Conservation (phyloP, 2,113 vertebrate species). For the Protobothrops mucrosquamatus region DNA sequence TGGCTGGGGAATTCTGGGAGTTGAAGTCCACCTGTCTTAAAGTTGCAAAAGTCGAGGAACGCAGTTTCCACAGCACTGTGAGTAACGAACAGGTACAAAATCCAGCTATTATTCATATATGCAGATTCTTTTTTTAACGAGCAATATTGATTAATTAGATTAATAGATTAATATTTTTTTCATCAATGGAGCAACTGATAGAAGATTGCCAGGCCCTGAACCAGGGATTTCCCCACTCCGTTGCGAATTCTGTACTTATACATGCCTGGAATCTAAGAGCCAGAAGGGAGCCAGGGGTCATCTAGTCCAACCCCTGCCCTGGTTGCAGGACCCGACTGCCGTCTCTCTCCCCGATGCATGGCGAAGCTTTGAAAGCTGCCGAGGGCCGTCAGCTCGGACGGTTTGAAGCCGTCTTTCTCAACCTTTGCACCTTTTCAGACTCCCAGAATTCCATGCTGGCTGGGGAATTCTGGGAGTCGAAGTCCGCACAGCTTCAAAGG, state of each 20-base stretch:
- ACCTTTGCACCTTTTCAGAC: neutral
- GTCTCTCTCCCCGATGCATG: neutral
- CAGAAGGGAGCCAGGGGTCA: neutral
- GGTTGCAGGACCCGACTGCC: fast-evolving
- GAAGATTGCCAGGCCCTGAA: fast-evolving
- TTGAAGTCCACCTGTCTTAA: neutral
- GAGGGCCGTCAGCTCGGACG: fast-evolving
- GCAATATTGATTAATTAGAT: neutral
- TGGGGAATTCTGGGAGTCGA: neutral
- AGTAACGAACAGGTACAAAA: neutral
- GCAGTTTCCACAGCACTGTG: neutral
- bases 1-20: neutral
- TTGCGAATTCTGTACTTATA: neutral
- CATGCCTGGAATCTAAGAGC: neutral
- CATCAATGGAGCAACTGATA: neutral
- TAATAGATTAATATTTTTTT: neutral
- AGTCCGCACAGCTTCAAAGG: neutral
- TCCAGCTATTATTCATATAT: neutral
- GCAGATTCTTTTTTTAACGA: neutral
- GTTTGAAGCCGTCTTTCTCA: neutral
- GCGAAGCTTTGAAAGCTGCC: neutral
- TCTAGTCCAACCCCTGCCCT: neutral
- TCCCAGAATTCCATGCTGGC: neutral
- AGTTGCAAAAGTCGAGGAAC: neutral
- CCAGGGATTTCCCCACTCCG: neutral